Percentiles rank a stretch among this genome's conserved stretches.
Evolutionary conservation across 92 coral and sea anemone species (phyloP).

Genomic region (Nematostella vectensis): DNA sequence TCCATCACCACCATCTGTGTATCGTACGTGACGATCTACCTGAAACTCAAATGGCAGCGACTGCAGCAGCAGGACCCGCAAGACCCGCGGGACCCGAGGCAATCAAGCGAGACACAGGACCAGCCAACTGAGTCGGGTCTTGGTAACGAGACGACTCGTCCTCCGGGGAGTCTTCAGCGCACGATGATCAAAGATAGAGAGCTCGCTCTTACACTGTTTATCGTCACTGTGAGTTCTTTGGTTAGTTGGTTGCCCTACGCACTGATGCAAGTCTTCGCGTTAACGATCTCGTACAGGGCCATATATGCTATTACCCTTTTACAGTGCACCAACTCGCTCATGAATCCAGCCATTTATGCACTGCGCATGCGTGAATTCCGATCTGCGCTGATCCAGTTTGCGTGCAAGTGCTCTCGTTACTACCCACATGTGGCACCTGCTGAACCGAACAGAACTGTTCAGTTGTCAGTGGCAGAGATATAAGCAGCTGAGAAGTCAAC

Average conservation of each 20-base stretch:
- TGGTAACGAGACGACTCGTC: too few relatives aligned
- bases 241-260: conserved; percentile 1
- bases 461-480: too few relatives aligned
- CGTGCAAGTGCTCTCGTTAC: conserved; percentile 1
- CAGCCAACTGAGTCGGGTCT: neutral
- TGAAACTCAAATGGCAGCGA: neutral
- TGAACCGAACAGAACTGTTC: too few relatives aligned
- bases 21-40: neutral
- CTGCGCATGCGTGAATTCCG: neutral
- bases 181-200: neutral
- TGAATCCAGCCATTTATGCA: neutral
- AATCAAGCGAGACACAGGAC: neutral
- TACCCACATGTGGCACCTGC: neutral
- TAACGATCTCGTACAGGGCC: neutral
- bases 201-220: conserved; percentile 2
- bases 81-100: too few relatives aligned
- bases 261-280: neutral
- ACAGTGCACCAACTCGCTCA: conserved; percentile 1
- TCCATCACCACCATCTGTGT: neutral
- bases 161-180: neutral
- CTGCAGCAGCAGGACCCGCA: too few relatives aligned
- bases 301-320: neutral
- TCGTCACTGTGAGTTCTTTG: conserved; percentile 3
- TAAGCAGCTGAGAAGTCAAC: too few relatives aligned
- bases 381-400: neutral